Evolutionary conservation across 1,140 invertebrate species (phyloP).

Genomic region (Trialeurodes vaporariorum): DNA sequence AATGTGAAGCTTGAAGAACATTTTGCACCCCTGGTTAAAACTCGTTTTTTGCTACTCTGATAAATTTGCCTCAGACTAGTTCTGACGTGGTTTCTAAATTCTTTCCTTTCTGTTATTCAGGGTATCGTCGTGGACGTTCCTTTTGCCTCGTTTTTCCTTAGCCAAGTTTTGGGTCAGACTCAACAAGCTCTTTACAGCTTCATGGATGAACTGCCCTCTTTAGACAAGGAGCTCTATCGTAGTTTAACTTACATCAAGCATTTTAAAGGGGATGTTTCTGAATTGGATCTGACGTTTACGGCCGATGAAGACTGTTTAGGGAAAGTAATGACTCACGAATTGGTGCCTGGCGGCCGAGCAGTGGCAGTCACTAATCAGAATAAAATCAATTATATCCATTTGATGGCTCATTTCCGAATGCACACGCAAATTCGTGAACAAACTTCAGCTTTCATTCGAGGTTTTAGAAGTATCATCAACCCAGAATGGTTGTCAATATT

Average conservation of each 20-base stretch:
- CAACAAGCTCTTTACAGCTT: slow-evolving; percentile 85
- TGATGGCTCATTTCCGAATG: slow-evolving; percentile 98
- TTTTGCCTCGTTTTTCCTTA: slow-evolving; percentile 96
- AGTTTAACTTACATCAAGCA: slow-evolving; percentile 96
- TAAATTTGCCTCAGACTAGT: too few species aligned
- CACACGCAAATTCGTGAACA: slow-evolving; percentile 94
- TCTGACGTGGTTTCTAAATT: neutral
- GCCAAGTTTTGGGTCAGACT: slow-evolving; percentile 89
- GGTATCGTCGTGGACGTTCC: slow-evolving; percentile 98
- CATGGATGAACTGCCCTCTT: slow-evolving; percentile 91
- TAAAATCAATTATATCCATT: slow-evolving; percentile 96
- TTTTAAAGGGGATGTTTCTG: slow-evolving; percentile 82
- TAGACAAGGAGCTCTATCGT: slow-evolving; percentile 92
- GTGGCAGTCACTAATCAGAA: slow-evolving; percentile 93
- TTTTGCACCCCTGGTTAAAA: too few species aligned
- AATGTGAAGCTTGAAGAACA: too few species aligned
- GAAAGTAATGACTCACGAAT: slow-evolving; percentile 74
- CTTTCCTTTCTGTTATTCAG: slow-evolving; percentile 36
- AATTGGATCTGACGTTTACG: slow-evolving; percentile 92
- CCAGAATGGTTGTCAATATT: slow-evolving; percentile 91
- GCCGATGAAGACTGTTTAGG: slow-evolving; percentile 94
- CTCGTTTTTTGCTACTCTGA: too few species aligned
- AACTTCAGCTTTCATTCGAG: slow-evolving; percentile 88
- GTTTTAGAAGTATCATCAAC: slow-evolving; percentile 91
- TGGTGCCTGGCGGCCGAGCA: slow-evolving; percentile 86